Percentiles rank a stretch among this genome's conserved stretches.
These are phyloP conservation scores for Limnothrissa miodon DNA, from an alignment of 2,113 vertebrate species.

Conservation along the genomic window DNA sequence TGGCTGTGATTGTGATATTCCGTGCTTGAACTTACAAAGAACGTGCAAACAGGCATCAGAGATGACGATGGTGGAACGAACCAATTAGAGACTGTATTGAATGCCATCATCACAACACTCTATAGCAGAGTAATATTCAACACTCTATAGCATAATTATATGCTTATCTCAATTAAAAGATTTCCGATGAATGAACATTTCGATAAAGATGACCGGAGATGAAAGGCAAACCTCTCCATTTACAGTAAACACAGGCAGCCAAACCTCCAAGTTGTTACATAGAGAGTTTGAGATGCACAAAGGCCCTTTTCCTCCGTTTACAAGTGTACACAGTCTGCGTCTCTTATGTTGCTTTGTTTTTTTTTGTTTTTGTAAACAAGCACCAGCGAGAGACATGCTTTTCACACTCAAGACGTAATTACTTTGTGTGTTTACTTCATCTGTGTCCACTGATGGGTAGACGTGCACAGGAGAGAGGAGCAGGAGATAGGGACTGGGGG, in stretches of 20 bases:
- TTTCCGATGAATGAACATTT: background rate
- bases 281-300: background rate
- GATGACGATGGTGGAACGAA: background rate
- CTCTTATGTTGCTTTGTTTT: background rate
- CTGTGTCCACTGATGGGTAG: background rate
- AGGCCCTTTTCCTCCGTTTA: background rate
- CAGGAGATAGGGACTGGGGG: background rate
- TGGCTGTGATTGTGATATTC: background rate
- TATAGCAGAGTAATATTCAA: background rate
- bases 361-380: background rate
- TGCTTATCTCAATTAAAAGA: background rate
- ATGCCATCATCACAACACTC: background rate
- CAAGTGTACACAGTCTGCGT: background rate
- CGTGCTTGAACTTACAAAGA: background rate
- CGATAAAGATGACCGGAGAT: background rate
- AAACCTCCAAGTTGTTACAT: background rate
- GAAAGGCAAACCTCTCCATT: background rate
- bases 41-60: background rate
- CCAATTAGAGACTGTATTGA: background rate
- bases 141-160: background rate
- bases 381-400: background rate
- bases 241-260: background rate
- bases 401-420: slow-evolving; percentile 17
- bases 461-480: background rate
- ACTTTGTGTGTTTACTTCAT: background rate